These are phyloP conservation scores for Leucozona laternaria DNA, from an alignment of 2,888 invertebrate species.

Conservation along the genomic window DNA sequence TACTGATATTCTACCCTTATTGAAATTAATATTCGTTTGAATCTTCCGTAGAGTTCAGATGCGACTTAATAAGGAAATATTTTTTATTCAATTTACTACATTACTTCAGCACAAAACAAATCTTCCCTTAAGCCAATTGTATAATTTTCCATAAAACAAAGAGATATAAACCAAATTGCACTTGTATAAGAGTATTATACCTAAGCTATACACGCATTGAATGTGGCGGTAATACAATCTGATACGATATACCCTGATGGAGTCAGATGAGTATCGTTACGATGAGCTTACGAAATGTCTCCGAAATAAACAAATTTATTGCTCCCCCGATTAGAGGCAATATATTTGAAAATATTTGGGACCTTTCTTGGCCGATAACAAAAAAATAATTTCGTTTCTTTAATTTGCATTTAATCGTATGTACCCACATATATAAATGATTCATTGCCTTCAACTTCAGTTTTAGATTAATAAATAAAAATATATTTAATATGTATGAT, in stretches of 20 bases:
- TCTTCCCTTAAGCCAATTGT: conserved; percentile 31
- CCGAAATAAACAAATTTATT: conserved; percentile 60
- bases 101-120: conserved; percentile 15
- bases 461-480: neutral
- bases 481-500: too few relatives aligned
- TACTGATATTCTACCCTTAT: neutral
- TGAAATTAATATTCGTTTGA: neutral
- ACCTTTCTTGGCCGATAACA: conserved; percentile 36
- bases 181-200: neutral
- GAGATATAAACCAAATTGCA: conserved; percentile 33
- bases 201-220: neutral
- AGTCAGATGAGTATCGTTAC: conserved; percentile 28
- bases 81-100: conserved; percentile 34
- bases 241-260: neutral
- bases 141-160: conserved; percentile 29
- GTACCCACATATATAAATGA: conserved; percentile 15
- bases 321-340: conserved; percentile 39
- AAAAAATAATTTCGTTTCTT: conserved; percentile 15
- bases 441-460: neutral
- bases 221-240: conserved; percentile 9
- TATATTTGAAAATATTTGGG: conserved; percentile 47
- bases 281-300: conserved; percentile 42
- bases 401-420: conserved; percentile 3
- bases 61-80: conserved; percentile 32
- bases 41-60: neutral